These are phyloP conservation scores for Cyanistes caeruleus DNA, from an alignment of 2,113 vertebrate species.

Conservation along the genomic window DNA sequence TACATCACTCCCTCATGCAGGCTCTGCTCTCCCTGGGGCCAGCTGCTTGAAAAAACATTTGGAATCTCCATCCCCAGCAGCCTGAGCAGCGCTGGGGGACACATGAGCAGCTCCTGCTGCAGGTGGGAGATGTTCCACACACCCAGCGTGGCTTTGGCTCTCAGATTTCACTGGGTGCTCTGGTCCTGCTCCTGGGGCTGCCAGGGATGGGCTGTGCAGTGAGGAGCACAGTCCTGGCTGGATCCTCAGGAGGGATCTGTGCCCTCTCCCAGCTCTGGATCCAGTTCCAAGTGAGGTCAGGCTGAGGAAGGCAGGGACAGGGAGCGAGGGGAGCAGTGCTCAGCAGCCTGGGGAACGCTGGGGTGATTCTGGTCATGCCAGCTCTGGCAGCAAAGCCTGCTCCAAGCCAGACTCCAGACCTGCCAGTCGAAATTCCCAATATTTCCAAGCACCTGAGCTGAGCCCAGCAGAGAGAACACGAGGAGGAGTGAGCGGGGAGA, in stretches of 20 bases:
- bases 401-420: not conserved
- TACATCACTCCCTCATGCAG: not conserved
- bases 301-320: not conserved
- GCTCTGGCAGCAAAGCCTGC: not conserved
- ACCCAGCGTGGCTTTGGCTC: not conserved
- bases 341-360: accelerated
- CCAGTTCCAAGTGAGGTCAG: not conserved
- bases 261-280: not conserved
- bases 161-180: not conserved
- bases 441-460: not conserved
- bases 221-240: not conserved
- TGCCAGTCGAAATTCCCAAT: not conserved
- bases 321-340: not conserved
- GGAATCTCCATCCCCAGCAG: not conserved
- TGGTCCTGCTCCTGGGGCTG: not conserved
- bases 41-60: not conserved
- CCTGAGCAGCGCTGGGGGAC: not conserved
- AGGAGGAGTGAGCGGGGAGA: not conserved
- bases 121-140: not conserved
- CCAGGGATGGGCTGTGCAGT: not conserved
- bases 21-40: not conserved
- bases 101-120: not conserved
- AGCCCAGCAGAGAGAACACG: accelerated
- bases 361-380: not conserved
- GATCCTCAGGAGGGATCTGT: not conserved